Conservation (phyloP, 2,797 vertebrate genomes). For the Sebastes itinus region DNA sequence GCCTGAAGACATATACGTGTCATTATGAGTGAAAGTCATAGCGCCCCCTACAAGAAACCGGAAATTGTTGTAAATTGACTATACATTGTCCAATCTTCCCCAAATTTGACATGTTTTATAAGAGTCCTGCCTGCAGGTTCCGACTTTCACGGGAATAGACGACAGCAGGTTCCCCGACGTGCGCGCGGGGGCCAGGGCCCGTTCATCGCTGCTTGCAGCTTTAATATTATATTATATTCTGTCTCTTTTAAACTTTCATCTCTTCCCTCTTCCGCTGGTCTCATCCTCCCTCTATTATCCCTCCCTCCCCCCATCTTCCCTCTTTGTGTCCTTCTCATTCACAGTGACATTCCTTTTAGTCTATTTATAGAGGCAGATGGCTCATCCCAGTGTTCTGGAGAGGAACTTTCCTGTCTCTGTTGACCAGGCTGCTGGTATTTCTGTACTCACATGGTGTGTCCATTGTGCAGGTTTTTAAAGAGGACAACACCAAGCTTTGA, state of each 20-base stretch:
- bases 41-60: too few relatives aligned
- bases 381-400: conserved; percentile 30
- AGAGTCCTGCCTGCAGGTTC: too few relatives aligned
- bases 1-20: too few relatives aligned
- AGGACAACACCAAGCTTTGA: neutral
- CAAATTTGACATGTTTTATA: too few relatives aligned
- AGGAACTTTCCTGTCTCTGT: conserved; percentile 11
- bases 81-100: too few relatives aligned
- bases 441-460: neutral
- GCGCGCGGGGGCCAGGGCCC: too few relatives aligned
- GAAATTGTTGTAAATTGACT: too few relatives aligned
- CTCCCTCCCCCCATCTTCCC: neutral
- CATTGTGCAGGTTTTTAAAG: neutral
- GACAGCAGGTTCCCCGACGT: too few relatives aligned
- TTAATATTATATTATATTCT: neutral
- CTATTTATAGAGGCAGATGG: conserved; percentile 44
- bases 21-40: too few relatives aligned
- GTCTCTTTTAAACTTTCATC: neutral
- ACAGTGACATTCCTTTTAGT: conserved; percentile 42
- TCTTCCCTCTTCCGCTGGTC: neutral
- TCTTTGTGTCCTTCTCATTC: conserved; percentile 29
- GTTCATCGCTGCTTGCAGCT: too few relatives aligned
- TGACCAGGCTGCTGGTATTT: conserved; percentile 1
- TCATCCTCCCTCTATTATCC: neutral
- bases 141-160: too few relatives aligned